Base-by-base conservation (phyloP, 2,888 invertebrate species). In the Trachelus iudaicus region DNA sequence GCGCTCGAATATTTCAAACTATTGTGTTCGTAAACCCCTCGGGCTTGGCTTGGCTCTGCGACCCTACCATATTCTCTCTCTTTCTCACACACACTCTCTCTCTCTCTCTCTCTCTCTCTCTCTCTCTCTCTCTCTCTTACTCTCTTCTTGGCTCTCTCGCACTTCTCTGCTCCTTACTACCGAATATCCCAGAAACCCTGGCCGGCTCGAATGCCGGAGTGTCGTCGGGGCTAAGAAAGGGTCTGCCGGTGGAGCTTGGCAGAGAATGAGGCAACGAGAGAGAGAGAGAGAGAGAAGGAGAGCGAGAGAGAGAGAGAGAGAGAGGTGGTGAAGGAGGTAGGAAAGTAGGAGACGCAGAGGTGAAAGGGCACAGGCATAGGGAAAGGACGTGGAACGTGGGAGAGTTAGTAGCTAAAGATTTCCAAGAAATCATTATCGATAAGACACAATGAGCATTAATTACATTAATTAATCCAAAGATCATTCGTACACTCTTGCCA, bases 151-250 rank as follows among this genome's bases (percentile, higher is more conserved):
- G 56, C 56, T 56, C 56, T 56, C 56, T 56, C 56, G 23, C 23
- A 56, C 34, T 71, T 33, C 71, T 71, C 9, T 31, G 12, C 33
- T 33, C 71, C 33, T 31, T 34, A 33, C 71, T 71, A 31, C 80
- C 86, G 84, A 89, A 89, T 87, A 87, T 89, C 88, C 87, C 85
- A 86, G 88, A 89, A 89, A 87, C 80, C 84, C 83, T 81, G 80
- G 79, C 78, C 79, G 81, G 83, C 81, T 87, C 86, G 84, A 88
- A 87, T 86, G 85, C 86, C 86, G 85, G 82, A 81, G 83, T 74
- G 75, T 69, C 76, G 73, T 73, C 73, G 73, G 56, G 73, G 77
- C 34, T 76, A 79, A 80, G 78, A 79, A 77, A 79, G 78, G 83
- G 76, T 82, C 81, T 76, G 76, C 23, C 9, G 79, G 75, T 76